A percentile compares a stretch with the other conserved stretches of the same genome.
These are phyloP conservation scores for Cercocebus atys DNA, from an alignment of 2,113 vertebrate genomes.

Conservation along the genomic window DNA sequence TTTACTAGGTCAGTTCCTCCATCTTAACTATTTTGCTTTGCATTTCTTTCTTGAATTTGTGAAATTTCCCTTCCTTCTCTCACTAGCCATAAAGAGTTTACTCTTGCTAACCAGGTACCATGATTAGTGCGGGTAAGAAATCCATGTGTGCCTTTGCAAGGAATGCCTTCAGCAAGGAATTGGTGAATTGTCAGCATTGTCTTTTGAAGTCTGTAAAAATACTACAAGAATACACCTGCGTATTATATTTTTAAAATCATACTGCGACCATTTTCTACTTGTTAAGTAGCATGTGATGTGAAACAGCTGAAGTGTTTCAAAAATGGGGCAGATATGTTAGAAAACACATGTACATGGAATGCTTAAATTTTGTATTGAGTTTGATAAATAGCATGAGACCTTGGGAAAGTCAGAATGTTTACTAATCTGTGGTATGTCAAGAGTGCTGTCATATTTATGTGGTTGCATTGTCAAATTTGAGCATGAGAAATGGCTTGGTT, in stretches of 20 bases:
- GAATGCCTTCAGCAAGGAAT: not conserved
- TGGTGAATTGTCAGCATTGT: not conserved
- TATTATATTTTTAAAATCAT: conserved; percentile 7
- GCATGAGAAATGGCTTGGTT: not conserved
- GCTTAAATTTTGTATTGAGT: not conserved
- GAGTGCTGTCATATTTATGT: conserved; percentile 45
- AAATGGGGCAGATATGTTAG: conserved; percentile 21
- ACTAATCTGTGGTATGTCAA: not conserved
- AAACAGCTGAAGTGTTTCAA: conserved; percentile 50
- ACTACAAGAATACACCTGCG: not conserved
- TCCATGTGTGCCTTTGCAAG: too few species aligned
- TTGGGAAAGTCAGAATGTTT: not conserved
- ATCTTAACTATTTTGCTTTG: not conserved
- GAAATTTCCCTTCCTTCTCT: not conserved
- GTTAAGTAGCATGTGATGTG: conserved; percentile 34
- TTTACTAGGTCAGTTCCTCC: not conserved
- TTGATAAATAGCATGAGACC: conserved; percentile 28
- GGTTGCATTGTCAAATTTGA: not conserved
- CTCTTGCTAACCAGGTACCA: not conserved
- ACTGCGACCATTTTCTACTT: conserved; percentile 38
- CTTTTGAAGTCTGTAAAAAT: not conserved
- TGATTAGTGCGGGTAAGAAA: not conserved
- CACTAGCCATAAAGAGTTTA: not conserved
- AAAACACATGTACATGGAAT: not conserved
- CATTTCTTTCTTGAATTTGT: not conserved